Evolutionary conservation across 1,140 invertebrate species (phyloP).

Genomic region (Macrobrachium rosenbergii): DNA sequence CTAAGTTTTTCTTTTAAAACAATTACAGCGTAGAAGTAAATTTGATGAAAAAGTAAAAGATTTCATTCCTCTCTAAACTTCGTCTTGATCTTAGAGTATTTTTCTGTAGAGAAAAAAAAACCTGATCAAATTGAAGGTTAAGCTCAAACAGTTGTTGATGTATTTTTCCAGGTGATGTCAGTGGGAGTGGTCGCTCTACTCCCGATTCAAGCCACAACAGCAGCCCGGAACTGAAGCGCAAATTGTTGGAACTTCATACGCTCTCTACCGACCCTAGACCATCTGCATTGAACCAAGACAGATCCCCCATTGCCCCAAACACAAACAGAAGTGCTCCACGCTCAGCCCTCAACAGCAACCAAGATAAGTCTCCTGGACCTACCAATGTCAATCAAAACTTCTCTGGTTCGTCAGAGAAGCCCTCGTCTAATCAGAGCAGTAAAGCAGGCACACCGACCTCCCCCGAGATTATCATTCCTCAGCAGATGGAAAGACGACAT

Average conservation of each 20-base stretch:
- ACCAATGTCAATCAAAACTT: conserved; percentile 19
- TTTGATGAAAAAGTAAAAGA: too few relatives aligned
- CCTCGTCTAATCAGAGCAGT: conserved; percentile 49
- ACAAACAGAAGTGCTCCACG: conserved; percentile 14
- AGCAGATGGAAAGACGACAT: conserved; percentile 35
- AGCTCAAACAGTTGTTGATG: not conserved
- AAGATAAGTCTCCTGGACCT: conserved; percentile 34
- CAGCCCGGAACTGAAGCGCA: conserved; percentile 56
- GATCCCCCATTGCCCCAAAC: conserved; percentile 30
- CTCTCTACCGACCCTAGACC: conserved; percentile 25
- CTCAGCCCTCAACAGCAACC: not conserved
- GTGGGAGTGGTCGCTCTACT: conserved; percentile 53
- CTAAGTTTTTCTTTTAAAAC: too few relatives aligned
- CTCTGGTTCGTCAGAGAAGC: conserved; percentile 12
- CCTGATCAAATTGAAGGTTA: too few relatives aligned
- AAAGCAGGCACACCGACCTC: conserved; percentile 62
- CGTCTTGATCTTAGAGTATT: too few relatives aligned
- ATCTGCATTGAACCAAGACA: conserved; percentile 25
- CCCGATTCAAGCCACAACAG: conserved; percentile 63
- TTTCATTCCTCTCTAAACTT: too few relatives aligned
- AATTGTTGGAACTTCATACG: conserved; percentile 49
- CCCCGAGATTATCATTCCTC: conserved; percentile 23
- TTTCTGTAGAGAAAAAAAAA: too few relatives aligned
- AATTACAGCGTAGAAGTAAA: too few relatives aligned
- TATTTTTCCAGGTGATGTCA: conserved; percentile 50